Percentiles rank a stretch among this genome's conserved stretches.
These are phyloP conservation scores for Meloidogyne floridensis DNA, from an alignment of 1,140 invertebrate genomes.

Conservation along the genomic window DNA sequence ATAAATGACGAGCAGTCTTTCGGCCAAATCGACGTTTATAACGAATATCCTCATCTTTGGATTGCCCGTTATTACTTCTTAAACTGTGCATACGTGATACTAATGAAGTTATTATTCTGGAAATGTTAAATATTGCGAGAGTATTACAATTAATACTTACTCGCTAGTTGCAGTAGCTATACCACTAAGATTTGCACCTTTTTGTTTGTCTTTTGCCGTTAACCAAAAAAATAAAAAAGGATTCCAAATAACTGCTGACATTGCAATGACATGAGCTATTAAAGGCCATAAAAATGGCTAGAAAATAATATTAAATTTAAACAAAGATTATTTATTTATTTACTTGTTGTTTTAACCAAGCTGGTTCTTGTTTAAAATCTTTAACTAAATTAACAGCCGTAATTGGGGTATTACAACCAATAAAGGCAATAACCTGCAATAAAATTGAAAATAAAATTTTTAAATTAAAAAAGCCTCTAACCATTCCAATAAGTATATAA, in stretches of 20 bases:
- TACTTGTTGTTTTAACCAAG: slow-evolving; percentile 34
- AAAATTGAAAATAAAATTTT: background rate
- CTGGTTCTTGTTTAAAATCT: slow-evolving; percentile 61
- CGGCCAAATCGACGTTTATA: background rate
- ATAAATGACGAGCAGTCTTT: background rate
- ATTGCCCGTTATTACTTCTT: slow-evolving; percentile 37
- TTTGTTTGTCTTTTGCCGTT: slow-evolving; percentile 58
- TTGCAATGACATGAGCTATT: slow-evolving; percentile 62
- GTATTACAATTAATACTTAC: background rate
- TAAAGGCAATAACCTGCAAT: slow-evolving; percentile 45
- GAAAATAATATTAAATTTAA: slow-evolving; percentile 32
- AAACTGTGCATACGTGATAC: slow-evolving; percentile 53
- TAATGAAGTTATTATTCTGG: slow-evolving; percentile 51
- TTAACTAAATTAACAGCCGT: slow-evolving; percentile 61
- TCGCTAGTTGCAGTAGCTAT: slow-evolving; percentile 57
- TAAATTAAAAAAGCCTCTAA: slow-evolving; percentile 7
- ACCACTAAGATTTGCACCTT: slow-evolving; percentile 52
- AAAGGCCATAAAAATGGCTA: slow-evolving; percentile 64
- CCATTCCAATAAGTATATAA: slow-evolving; percentile 65
- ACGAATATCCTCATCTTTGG: slow-evolving; percentile 25
- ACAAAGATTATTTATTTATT: background rate
- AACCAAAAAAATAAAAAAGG: slow-evolving; percentile 65
- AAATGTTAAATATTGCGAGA: no score
- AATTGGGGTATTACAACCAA: slow-evolving; percentile 58
- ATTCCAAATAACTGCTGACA: slow-evolving; percentile 64